Evolutionary conservation across 2,888 invertebrate genomes (phyloP).

Genomic region (Koerneria pararmatus): DNA sequence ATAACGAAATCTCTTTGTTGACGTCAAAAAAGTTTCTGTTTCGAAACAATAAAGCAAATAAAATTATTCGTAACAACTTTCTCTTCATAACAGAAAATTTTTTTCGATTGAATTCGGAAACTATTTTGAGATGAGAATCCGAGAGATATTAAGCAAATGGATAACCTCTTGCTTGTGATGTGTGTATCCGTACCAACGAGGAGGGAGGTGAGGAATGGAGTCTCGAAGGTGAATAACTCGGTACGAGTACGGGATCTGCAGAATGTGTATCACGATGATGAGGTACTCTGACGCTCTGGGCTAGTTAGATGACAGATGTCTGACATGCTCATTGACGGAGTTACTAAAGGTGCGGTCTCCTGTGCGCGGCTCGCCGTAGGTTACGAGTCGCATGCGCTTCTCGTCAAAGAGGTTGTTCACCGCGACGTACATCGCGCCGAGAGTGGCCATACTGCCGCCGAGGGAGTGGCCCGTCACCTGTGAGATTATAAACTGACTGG

Average conservation of each 20-base stretch:
- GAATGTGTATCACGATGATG: background rate
- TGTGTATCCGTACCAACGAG: conserved; percentile 36
- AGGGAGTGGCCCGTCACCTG: conserved; percentile 42
- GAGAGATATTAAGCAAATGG: conserved; percentile 19
- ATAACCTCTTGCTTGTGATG: conserved; percentile 44
- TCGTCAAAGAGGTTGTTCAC: background rate
- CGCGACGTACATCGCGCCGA: conserved; percentile 37
- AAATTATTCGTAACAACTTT: too few relatives aligned
- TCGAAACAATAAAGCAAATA: too few relatives aligned
- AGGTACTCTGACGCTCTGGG: too few relatives aligned
- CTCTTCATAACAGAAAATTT: too few relatives aligned
- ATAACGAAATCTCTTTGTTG: too few relatives aligned
- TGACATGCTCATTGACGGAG: conserved; percentile 28
- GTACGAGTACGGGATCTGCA: conserved; percentile 34
- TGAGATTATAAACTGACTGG: too few relatives aligned
- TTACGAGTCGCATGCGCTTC: conserved; percentile 25
- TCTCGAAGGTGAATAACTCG: conserved; percentile 42
- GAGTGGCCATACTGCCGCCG: conserved; percentile 43
- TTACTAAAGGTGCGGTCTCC: conserved; percentile 40
- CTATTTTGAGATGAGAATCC: too few relatives aligned
- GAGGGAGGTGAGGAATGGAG: conserved; percentile 44
- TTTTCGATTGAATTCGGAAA: too few relatives aligned
- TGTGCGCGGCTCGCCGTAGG: conserved; percentile 50
- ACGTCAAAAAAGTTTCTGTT: too few relatives aligned
- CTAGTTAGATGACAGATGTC: too few relatives aligned